phyloP scores from a whole-genome alignment of 2,888 invertebrate genomes.

The Erebia ligea region DNA sequence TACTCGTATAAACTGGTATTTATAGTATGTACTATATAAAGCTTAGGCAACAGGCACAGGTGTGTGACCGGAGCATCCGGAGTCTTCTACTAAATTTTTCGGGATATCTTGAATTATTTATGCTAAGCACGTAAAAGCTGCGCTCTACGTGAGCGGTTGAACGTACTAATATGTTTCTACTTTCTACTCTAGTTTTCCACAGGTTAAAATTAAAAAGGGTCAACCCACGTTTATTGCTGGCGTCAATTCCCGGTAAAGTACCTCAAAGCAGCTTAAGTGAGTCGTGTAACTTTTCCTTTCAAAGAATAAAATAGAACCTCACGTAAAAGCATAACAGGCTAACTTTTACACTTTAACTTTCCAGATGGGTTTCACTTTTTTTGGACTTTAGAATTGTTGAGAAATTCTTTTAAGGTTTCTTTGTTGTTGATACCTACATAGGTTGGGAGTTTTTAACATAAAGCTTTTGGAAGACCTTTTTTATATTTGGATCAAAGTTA shows the following conservation, averaged over 20 bases:
- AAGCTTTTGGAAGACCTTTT: background rate
- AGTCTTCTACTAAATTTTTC: no score
- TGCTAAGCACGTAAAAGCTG: conserved; percentile 21
- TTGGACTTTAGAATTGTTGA: conserved; percentile 34
- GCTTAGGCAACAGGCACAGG: no score
- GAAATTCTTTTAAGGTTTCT: conserved; percentile 24
- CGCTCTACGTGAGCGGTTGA: conserved; percentile 32
- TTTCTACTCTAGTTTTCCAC: conserved; percentile 35
- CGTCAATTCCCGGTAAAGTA: conserved; percentile 44
- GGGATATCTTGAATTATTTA: no score
- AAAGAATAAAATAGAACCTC: conserved; percentile 40
- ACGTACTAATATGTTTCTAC: background rate
- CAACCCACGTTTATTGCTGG: conserved; percentile 25
- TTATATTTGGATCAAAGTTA: background rate
- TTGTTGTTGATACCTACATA: conserved; percentile 1
- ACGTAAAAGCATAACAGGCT: conserved; percentile 41
- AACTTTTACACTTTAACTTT: conserved; percentile 42
- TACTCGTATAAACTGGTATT: no score
- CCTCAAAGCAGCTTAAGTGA: conserved; percentile 52
- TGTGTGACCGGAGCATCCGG: no score
- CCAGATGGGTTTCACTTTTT: conserved; percentile 39
- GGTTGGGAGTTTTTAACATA: background rate
- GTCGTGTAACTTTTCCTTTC: conserved; percentile 45
- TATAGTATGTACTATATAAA: no score
- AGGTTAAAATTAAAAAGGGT: conserved; percentile 40